Conservation (phyloP, 2,797 vertebrate species). For the Tamandua tetradactyla region DNA sequence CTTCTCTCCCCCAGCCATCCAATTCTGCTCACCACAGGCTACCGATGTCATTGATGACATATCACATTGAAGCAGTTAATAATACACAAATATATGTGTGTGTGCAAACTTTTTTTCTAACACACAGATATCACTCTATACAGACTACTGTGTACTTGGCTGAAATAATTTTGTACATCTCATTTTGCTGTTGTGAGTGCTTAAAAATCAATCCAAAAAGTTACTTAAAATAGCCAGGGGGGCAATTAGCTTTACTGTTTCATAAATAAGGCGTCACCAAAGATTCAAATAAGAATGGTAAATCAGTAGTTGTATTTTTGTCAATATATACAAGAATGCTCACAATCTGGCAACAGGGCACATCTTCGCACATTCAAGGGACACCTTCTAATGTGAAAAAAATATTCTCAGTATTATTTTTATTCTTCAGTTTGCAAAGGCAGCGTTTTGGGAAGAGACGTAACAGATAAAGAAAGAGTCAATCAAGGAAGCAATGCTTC, state of each 20-base stretch:
- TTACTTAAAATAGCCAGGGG: not conserved
- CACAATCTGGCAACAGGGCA: too few species aligned
- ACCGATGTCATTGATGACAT: not conserved
- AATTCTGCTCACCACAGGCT: not conserved
- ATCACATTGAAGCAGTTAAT: not conserved
- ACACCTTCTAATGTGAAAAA: too few species aligned
- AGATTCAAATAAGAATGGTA: too few species aligned
- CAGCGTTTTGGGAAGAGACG: too few species aligned
- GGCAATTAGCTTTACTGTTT: not conserved
- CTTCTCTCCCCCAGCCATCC: not conserved
- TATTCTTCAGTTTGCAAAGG: too few species aligned
- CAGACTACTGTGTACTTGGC: not conserved
- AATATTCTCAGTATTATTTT: too few species aligned
- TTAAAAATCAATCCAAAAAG: not conserved
- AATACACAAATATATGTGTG: not conserved
- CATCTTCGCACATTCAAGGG: too few species aligned
- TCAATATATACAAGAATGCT: too few species aligned
- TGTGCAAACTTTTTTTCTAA: not conserved
- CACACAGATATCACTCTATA: not conserved
- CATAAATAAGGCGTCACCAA: too few species aligned
- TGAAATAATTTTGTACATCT: not conserved
- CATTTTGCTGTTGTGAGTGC: too few species aligned
- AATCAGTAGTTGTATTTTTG: too few species aligned
- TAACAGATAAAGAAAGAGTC: too few species aligned
- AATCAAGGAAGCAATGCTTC: not conserved